Evolutionary conservation across 2,797 vertebrate genomes (phyloP), one percentile per base, ranked within the genome.

Genomic region (Simalia tracyae): DNA sequence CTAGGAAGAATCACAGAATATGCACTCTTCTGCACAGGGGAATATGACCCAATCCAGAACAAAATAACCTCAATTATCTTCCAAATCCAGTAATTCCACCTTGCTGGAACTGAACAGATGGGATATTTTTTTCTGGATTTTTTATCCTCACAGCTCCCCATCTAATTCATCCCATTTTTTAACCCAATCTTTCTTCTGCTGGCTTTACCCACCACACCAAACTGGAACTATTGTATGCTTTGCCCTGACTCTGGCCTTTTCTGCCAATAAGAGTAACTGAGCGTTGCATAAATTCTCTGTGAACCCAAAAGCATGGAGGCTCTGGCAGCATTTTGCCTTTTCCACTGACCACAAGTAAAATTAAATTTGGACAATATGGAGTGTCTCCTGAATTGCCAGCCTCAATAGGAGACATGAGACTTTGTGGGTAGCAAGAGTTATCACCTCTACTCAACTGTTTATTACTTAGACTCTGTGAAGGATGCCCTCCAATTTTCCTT

Each of bases 301-400:
- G 86, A 96, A 95, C 68, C 64, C 0, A 1, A 93, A 91, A 94
- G 94, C 91, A 92, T 59, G 36, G 92, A 89, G 4, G 93, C 90
- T 94, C 92, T 96, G 96, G 95, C 96, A 96, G 86, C 89, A 87
- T 93, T 90, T 93, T 91, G 93, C 93, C 94, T 96, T 96, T 97
- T 97, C 96, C 96, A 96, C 92, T 95, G 94, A 95, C 95, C 93
- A 42, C 92, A 96, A 84, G 93, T 95, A 94, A 95, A 84, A 92
- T 84, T 90, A 86, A 86, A 87, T 92, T 87, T 96, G 96, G 95
- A 95, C 95, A 96, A 94, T 87, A 95, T 17, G 31, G 76, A 94
- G 88, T 81, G 72, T 88, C 93, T 93, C 94, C 42, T 0, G 2
- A 95, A 93, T 92, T 95, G 96, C 93, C 95, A 96, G 94, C 91